Percentiles rank a stretch among this genome's conserved stretches.
phyloP scores from a whole-genome alignment of 2,888 invertebrate genomes.

The Tiphia femorata region DNA sequence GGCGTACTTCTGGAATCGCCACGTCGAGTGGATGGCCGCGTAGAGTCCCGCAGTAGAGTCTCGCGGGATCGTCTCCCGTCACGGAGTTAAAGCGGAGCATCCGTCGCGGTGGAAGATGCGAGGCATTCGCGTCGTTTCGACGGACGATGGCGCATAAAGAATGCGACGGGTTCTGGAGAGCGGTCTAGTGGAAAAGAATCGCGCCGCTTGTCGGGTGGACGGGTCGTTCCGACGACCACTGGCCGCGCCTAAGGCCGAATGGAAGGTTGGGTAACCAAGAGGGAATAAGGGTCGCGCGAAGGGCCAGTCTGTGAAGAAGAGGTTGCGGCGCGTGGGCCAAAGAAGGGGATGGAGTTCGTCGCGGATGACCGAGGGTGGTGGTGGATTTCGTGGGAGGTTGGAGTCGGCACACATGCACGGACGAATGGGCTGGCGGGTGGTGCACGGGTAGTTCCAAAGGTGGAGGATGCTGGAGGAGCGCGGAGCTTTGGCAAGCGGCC shows the following conservation, averaged over 20 bases:
- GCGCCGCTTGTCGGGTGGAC: neutral
- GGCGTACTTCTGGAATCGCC: neutral
- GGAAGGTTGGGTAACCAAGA: neutral
- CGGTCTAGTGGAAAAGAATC: neutral
- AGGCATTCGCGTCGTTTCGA: conserved; percentile 20
- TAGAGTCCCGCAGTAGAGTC: neutral
- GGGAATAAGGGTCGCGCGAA: conserved; percentile 3
- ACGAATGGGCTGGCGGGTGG: conserved; percentile 38
- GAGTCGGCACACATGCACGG: conserved; percentile 37
- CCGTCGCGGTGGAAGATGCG: neutral
- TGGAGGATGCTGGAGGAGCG: too few species aligned
- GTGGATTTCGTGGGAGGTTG: conserved; percentile 27
- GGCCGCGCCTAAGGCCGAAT: too few species aligned
- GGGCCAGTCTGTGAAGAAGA: neutral
- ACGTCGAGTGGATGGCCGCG: neutral
- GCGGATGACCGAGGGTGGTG: conserved; percentile 28
- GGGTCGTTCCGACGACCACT: neutral
- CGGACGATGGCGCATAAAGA: conserved; percentile 17
- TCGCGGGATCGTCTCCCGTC: neutral
- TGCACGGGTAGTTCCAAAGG: too few species aligned
- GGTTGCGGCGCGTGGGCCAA: neutral
- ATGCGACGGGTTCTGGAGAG: conserved; percentile 2
- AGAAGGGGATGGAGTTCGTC: conserved; percentile 28
- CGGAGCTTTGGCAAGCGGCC: conserved; percentile 57
- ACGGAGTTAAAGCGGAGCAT: too few species aligned